A percentile compares a stretch with the other conserved stretches of the same genome.
phyloP scores from a whole-genome alignment of 53 echinoderm and acorn worm species.

The Stichopus horrens region DNA sequence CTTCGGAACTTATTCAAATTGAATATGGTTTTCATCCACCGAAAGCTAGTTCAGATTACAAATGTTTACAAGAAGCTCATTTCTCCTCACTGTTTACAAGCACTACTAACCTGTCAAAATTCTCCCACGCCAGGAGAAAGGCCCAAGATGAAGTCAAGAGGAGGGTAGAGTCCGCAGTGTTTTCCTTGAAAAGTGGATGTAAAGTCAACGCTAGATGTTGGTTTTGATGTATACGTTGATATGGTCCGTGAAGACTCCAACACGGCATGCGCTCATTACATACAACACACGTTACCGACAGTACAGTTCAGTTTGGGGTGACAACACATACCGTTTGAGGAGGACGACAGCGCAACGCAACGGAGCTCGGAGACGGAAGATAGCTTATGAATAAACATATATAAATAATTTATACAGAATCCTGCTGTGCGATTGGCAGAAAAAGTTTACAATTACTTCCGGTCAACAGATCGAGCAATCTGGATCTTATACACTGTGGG shows the following conservation, averaged over 20 bases:
- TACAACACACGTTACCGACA: no score
- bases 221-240: not conserved
- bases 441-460: constrained; percentile 9
- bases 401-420: not conserved
- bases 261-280: no score
- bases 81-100: not conserved
- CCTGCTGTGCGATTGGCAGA: constrained; percentile 41
- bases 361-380: not conserved
- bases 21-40: no score
- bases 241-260: no score
- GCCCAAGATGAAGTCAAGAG: not conserved
- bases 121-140: constrained; percentile 2
- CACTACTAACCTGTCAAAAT: constrained; percentile 9
- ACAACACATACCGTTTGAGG: not conserved
- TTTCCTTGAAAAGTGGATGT: constrained; percentile 1
- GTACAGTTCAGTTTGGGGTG: not conserved
- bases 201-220: not conserved
- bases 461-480: not conserved
- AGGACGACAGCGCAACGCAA: no score
- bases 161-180: constrained; percentile 21
- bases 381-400: constrained; percentile 22
- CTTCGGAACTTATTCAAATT: no score
- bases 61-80: not conserved
- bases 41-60: not conserved
- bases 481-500: not conserved